These are phyloP conservation scores for Catharus ustulatus DNA, from an alignment of 2,797 vertebrate species.

Conservation along the genomic window DNA sequence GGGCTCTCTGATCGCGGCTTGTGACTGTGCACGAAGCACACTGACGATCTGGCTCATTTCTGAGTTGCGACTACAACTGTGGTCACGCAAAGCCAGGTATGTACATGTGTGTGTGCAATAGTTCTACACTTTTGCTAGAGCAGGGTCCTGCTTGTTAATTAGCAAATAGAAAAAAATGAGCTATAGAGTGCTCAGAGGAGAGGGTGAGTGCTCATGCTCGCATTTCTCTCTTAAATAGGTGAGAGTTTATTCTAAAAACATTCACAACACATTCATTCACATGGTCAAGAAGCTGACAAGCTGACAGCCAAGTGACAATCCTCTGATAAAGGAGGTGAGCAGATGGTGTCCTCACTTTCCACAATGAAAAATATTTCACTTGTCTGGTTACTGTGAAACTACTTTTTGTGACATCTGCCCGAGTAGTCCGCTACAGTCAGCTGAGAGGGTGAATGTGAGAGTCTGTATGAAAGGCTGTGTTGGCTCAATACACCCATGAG, in stretches of 20 bases:
- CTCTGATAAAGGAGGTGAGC: neutral
- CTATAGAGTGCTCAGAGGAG: neutral
- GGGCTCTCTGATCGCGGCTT: rapidly evolving
- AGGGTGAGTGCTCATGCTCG: neutral
- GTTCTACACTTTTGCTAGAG: neutral
- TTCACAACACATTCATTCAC: neutral
- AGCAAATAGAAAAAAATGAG: neutral
- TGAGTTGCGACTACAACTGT: neutral
- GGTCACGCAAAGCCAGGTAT: neutral
- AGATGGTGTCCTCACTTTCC: neutral
- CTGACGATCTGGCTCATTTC: neutral
- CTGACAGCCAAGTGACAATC: neutral
- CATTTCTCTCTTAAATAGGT: neutral
- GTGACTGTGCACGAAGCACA: rapidly evolving
- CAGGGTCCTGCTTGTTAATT: neutral
- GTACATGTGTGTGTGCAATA: rapidly evolving
- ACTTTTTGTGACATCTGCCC: neutral
- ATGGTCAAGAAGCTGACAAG: neutral
- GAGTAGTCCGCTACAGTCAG: neutral
- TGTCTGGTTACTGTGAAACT: neutral
- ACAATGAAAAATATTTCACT: neutral
- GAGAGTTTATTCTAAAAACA: neutral
- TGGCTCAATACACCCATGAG: neutral
- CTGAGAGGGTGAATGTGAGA: neutral
- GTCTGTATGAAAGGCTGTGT: neutral